phyloP scores from a whole-genome alignment of 2,113 vertebrate species.

The Rhadina sibilatrix region DNA sequence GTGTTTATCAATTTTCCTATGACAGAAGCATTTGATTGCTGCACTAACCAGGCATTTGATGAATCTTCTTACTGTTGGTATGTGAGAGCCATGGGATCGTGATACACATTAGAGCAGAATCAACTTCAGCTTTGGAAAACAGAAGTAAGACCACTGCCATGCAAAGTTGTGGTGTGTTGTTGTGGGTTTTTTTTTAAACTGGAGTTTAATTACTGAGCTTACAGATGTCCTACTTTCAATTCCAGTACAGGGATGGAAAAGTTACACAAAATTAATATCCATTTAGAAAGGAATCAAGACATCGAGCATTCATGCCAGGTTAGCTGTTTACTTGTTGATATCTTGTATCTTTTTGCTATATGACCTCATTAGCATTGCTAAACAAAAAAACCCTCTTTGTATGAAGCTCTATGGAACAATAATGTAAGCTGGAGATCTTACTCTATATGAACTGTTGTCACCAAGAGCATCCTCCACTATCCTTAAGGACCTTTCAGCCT shows the following conservation, averaged over 20 bases:
- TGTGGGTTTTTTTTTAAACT: background rate
- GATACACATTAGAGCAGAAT: background rate
- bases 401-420: background rate
- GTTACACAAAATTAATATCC: background rate
- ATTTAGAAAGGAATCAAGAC: background rate
- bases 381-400: background rate
- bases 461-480: background rate
- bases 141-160: background rate
- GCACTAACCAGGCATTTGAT: background rate
- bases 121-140: background rate
- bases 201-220: background rate
- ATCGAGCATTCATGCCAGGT: background rate
- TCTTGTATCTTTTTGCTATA: background rate
- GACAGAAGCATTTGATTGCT: background rate
- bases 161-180: background rate
- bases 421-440: background rate
- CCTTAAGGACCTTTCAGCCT: background rate
- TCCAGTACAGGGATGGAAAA: background rate
- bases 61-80: background rate
- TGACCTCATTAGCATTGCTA: background rate
- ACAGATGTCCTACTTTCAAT: background rate
- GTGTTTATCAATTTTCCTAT: background rate
- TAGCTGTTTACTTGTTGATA: background rate
- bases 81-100: rapidly evolving
- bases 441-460: background rate